Conservation (phyloP, 2,888 invertebrate species). For the Marasmarcha lunaedactyla region DNA sequence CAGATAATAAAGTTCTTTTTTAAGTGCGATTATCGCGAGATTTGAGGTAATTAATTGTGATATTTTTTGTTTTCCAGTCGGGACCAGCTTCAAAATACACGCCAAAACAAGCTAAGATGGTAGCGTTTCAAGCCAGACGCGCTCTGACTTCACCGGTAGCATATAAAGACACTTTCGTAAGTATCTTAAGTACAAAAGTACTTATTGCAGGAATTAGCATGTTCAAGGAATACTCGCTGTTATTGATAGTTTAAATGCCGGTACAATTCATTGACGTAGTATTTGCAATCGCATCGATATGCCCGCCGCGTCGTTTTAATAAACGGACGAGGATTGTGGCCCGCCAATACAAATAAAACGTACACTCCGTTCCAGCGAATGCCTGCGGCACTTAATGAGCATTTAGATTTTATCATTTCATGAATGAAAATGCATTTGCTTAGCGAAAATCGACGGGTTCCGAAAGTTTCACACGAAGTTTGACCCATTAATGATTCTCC, state of each 20-base stretch:
- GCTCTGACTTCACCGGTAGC: conserved; percentile 29
- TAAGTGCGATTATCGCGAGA: no score
- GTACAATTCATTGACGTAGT: conserved; percentile 33
- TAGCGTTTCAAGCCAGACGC: conserved; percentile 38
- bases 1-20: no score
- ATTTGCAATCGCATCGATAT: conserved; percentile 52
- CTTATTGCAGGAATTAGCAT: conserved; percentile 18
- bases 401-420: conserved; percentile 40
- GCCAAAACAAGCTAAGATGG: conserved; percentile 28
- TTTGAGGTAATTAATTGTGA: no score
- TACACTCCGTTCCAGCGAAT: conserved; percentile 29
- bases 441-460: neutral
- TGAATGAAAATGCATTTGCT: conserved; percentile 23
- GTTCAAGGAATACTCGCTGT: conserved; percentile 36
- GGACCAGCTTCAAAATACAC: conserved; percentile 23
- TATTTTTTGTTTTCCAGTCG: neutral
- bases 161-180: conserved; percentile 53
- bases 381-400: conserved; percentile 26
- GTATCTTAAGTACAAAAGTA: conserved; percentile 31
- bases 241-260: conserved; percentile 39
- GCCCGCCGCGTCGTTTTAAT: conserved; percentile 61
- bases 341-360: conserved; percentile 58
- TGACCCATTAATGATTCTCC: conserved; percentile 40
- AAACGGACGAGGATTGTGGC: conserved; percentile 59
- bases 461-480: conserved; percentile 23